phyloP scores from a whole-genome alignment of 2,888 invertebrate genomes.

The Baronia brevicornis region DNA sequence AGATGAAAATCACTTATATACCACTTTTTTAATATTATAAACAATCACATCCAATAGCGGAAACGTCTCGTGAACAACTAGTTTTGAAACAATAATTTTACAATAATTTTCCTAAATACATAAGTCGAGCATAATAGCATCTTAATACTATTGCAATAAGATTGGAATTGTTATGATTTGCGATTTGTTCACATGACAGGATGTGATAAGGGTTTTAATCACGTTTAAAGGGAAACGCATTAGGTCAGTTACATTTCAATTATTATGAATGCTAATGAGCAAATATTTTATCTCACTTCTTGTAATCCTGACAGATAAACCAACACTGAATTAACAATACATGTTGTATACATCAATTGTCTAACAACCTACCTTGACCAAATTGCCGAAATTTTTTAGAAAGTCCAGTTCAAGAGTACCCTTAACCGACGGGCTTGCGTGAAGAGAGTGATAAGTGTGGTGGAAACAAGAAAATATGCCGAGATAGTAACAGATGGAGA shows the following conservation, averaged over 20 bases:
- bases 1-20: too few relatives aligned
- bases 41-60: constrained; percentile 10
- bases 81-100: constrained; percentile 9
- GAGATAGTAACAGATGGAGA: too few relatives aligned
- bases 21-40: neutral
- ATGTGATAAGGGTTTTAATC: constrained; percentile 36
- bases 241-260: constrained; percentile 28
- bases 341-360: too few relatives aligned
- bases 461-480: too few relatives aligned
- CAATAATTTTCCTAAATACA: constrained; percentile 16
- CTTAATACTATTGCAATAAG: constrained; percentile 15
- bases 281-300: too few relatives aligned
- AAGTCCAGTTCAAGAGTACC: too few relatives aligned
- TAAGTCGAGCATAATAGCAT: constrained; percentile 8
- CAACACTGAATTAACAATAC: too few relatives aligned
- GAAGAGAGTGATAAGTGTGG: too few relatives aligned
- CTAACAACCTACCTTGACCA: too few relatives aligned
- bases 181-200: constrained; percentile 21
- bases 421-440: too few relatives aligned
- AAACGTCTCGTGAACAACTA: constrained; percentile 10
- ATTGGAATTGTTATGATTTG: constrained; percentile 1
- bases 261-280: constrained; percentile 7
- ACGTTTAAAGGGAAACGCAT: constrained; percentile 26
- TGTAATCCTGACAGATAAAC: too few relatives aligned
- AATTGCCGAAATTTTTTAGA: too few relatives aligned